Evolutionary conservation across 2,888 invertebrate genomes (phyloP), one percentile per base, ranked within the genome.

Genomic region (Meiosimyza platycephala): DNA sequence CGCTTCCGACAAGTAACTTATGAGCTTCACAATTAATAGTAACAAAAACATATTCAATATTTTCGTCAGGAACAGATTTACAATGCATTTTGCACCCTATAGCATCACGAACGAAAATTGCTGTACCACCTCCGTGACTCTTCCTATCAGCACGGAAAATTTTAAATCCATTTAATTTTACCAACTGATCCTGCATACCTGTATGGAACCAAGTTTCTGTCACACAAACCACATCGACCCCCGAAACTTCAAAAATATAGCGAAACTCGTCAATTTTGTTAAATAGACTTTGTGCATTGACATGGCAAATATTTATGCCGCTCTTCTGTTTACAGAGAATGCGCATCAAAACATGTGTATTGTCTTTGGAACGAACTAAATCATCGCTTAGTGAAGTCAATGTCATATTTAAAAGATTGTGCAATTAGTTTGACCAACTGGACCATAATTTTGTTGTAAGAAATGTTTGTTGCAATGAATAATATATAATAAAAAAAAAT

Each of bases 251-350:
- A 74, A n/a, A 67, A 6, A 22, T 22, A 18, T 40, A 63, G 16
- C 70, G 48, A 57, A 73, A 72, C 51, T 71, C 74, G 60, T 72
- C 60, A 16, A 74, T 72, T 72, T 74, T 74, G 13, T 50, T 50
- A 7, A 54, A 1, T 12, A 72, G 13, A 40, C 74, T 74, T 64
- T 68, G 68, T 2, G 74, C 74, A 51, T 74, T 70, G 9, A 70
- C 67, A 64, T 73, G 69, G n/a, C 69, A 66, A 5, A 75, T 69
- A 13, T 71, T 75, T 15, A 71, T 33, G 1, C 73, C 72, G 15
- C 60, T 28, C 40, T 60, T 51, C 65, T 51, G 52, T 11, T 50
- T 71, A 22, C 59, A 28, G 3, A 71, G 16, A n/a, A 69, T 55
- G 22, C 22, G 3, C 3, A 2, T 1, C 3, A 1, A 2, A 2